Evolutionary conservation across 2,888 invertebrate genomes (phyloP).

Genomic region (Catocala sponsa): DNA sequence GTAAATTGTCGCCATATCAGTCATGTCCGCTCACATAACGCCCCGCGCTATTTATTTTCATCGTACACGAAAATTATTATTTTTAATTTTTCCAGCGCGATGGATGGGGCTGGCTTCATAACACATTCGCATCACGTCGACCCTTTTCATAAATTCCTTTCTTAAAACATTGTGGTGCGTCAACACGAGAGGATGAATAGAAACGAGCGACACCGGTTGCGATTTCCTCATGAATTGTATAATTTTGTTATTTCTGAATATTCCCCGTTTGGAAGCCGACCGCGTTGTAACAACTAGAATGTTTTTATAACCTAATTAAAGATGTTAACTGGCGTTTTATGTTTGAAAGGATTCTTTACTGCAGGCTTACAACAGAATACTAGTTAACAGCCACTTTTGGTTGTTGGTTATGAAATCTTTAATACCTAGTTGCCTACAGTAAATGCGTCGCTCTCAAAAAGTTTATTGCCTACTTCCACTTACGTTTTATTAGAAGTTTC

Average conservation of each 20-base stretch:
- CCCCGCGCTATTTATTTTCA: slow-evolving; percentile 48
- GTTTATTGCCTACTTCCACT: slow-evolving; percentile 3
- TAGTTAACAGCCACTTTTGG: slow-evolving; percentile 44
- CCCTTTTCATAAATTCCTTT: slow-evolving; percentile 74
- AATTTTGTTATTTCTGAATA: slow-evolving; percentile 36
- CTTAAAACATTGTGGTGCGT: slow-evolving; percentile 69
- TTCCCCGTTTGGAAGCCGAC: slow-evolving; percentile 17
- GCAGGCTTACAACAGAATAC: slow-evolving; percentile 35
- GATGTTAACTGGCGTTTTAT: slow-evolving; percentile 43
- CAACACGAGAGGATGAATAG: slow-evolving; percentile 62
- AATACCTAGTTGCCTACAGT: slow-evolving; percentile 31
- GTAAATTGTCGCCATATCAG: slow-evolving; percentile 55
- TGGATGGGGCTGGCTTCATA: slow-evolving; percentile 49
- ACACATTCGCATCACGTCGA: slow-evolving; percentile 71
- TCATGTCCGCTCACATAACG: slow-evolving; percentile 54
- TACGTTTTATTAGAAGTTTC: too few relatives aligned
- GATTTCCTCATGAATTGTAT: slow-evolving; percentile 37
- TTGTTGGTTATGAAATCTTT: slow-evolving; percentile 40
- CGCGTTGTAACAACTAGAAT: slow-evolving; percentile 37
- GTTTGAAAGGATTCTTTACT: slow-evolving; percentile 43
- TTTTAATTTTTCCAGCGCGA: slow-evolving; percentile 60
- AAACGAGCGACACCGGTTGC: slow-evolving; percentile 22
- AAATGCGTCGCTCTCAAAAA: slow-evolving; percentile 9
- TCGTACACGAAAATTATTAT: slow-evolving; percentile 55
- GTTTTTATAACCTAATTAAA: slow-evolving; percentile 50